A percentile compares a stretch with the other conserved stretches of the same genome.
phyloP scores from a whole-genome alignment of 2,797 vertebrate genomes.

The Phalanger gymnotis region DNA sequence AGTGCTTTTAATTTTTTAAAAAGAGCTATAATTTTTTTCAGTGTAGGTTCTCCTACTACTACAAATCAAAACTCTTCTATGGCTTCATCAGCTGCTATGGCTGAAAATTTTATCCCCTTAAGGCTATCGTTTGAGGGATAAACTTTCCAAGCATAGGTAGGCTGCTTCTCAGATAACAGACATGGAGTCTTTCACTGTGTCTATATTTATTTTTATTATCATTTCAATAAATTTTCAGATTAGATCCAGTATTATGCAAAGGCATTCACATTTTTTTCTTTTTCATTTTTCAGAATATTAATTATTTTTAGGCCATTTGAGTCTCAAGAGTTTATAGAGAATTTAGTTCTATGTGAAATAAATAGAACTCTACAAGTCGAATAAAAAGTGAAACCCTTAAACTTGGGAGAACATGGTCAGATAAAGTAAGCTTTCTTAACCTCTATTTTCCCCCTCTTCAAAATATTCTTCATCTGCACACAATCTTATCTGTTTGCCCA shows the following conservation, averaged over 20 bases:
- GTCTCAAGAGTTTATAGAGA: not conserved
- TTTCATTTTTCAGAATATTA: not conserved
- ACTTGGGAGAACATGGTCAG: not conserved
- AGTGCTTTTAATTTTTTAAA: constrained; percentile 5
- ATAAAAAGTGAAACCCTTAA: not conserved
- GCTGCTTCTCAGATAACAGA: not conserved
- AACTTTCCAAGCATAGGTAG: not conserved
- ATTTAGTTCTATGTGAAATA: not conserved
- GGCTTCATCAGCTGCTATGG: not conserved
- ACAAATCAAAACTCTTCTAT: not conserved
- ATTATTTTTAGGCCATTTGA: not conserved
- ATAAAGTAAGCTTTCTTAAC: not conserved
- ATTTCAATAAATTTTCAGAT: not conserved
- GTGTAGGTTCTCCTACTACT: not conserved
- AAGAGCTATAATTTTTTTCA: not conserved
- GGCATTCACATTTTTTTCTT: not conserved
- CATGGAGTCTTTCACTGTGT: not conserved
- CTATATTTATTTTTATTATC: not conserved
- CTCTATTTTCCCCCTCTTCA: not conserved
- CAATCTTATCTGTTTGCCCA: not conserved
- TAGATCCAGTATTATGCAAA: not conserved
- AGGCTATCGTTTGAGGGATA: not conserved
- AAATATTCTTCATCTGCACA: not conserved
- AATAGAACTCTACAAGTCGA: not conserved
- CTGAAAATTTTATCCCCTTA: not conserved